Evolutionary conservation across 2,797 vertebrate genomes (phyloP).

Genomic region (Phrynocephalus forsythii): DNA sequence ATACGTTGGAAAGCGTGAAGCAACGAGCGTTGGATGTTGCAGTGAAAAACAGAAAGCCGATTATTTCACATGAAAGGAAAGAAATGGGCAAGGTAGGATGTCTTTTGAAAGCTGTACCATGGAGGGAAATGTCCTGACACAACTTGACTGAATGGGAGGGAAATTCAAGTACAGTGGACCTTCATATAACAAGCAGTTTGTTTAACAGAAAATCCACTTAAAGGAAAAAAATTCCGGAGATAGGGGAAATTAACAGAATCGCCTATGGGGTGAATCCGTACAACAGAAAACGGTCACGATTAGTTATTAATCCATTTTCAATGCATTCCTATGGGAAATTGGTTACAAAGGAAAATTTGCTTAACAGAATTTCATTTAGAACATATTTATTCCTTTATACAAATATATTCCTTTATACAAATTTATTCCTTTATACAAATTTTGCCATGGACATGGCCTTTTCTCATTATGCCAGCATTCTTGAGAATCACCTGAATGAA

Average conservation of each 20-base stretch:
- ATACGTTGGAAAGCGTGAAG: slow-evolving; percentile 84
- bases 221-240: no score
- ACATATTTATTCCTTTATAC: no score
- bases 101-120: neutral
- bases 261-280: no score
- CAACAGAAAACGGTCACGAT: no score
- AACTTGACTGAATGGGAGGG: neutral
- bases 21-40: slow-evolving; percentile 88
- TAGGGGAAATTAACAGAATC: no score
- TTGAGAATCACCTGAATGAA: neutral
- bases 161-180: neutral
- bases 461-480: neutral
- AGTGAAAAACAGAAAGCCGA: slow-evolving; percentile 91
- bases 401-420: no score
- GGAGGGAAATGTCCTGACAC: neutral
- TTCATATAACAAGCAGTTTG: no score
- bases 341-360: no score
- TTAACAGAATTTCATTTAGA: no score
- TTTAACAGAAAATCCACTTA: no score
- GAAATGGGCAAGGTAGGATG: slow-evolving; percentile 91
- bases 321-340: no score
- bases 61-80: slow-evolving; percentile 87
- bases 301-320: no score
- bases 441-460: neutral
- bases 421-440: neutral